A percentile compares a stretch with the other conserved stretches of the same genome.
Conservation (phyloP, 2,113 vertebrate species). For the Dasypus novemcinctus region DNA sequence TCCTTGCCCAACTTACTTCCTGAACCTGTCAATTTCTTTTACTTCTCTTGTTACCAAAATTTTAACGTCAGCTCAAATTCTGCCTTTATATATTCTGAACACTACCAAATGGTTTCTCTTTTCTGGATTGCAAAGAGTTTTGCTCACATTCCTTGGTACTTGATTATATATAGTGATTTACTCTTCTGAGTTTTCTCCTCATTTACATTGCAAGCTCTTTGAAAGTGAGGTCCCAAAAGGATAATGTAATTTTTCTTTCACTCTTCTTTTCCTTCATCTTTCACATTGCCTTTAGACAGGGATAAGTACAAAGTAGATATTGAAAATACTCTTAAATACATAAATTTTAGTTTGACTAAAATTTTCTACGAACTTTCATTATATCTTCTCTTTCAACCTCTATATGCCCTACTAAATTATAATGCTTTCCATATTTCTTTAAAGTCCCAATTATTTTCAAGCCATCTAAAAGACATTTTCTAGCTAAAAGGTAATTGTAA, state of each 20-base stretch:
- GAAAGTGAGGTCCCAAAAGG: not conserved
- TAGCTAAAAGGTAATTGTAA: conserved; percentile 32
- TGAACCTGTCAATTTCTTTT: not conserved
- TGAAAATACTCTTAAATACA: conserved; percentile 7
- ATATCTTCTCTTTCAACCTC: not conserved
- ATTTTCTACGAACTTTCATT: not conserved
- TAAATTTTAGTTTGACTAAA: conserved; percentile 9
- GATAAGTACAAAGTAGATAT: not conserved
- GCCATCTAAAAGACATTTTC: not conserved
- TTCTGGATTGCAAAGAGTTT: not conserved
- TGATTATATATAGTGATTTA: not conserved
- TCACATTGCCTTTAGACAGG: not conserved
- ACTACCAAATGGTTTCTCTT: not conserved
- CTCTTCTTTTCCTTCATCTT: not conserved
- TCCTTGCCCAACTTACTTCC: not conserved
- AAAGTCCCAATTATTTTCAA: not conserved
- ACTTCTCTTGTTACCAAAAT: not conserved
- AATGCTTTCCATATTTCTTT: not conserved
- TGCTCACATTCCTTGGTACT: not conserved
- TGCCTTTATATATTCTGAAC: not conserved
- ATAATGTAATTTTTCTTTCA: not conserved
- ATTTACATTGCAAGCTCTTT: not conserved
- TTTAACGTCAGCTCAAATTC: not conserved
- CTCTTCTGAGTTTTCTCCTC: not conserved
- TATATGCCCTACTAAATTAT: not conserved